Conservation (phyloP, 1,140 invertebrate genomes). For the Drosophila willistoni region DNA sequence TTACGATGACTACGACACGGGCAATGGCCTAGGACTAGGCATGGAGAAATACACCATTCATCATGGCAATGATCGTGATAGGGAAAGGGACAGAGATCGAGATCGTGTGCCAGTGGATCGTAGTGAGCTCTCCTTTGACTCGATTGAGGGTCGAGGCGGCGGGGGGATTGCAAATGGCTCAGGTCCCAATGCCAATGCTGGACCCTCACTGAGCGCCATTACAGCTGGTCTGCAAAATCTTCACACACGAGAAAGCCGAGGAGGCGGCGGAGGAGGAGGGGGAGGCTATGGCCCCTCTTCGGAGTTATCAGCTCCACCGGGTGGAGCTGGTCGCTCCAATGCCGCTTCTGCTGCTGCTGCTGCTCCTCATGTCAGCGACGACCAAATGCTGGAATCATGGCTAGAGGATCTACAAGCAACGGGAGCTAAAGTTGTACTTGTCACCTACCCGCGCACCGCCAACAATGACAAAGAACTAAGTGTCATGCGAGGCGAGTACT, state of each 20-base stretch:
- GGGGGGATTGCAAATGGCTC: conserved; percentile 41
- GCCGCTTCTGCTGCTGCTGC: conserved; percentile 3
- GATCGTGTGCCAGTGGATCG: conserved; percentile 83
- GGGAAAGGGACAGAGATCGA: conserved; percentile 56
- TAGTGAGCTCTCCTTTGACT: conserved; percentile 91
- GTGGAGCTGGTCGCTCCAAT: conserved; percentile 13
- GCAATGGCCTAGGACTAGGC: conserved; percentile 53
- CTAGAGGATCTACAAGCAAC: conserved; percentile 89
- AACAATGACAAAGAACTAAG: conserved; percentile 99
- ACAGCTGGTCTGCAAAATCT: conserved; percentile 75
- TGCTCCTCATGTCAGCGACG: conserved; percentile 53
- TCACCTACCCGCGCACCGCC: conserved; percentile 97
- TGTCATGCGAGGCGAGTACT: conserved; percentile 96
- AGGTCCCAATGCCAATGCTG: conserved; percentile 36
- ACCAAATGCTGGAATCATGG: conserved; percentile 85
- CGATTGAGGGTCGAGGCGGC: conserved; percentile 85
- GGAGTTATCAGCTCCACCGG: conserved; percentile 41
- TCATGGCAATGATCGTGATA: conserved; percentile 72
- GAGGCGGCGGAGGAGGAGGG: conserved; percentile 24
- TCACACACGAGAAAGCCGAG: conserved; percentile 56
- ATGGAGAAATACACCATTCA: conserved; percentile 76
- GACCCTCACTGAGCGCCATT: conserved; percentile 63
- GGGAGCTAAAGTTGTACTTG: conserved; percentile 93
- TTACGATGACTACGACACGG: conserved; percentile 63
- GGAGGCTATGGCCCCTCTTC: conserved; percentile 42